Conservation (phyloP, 2,113 vertebrate species). For the Phodopus roborovskii region DNA sequence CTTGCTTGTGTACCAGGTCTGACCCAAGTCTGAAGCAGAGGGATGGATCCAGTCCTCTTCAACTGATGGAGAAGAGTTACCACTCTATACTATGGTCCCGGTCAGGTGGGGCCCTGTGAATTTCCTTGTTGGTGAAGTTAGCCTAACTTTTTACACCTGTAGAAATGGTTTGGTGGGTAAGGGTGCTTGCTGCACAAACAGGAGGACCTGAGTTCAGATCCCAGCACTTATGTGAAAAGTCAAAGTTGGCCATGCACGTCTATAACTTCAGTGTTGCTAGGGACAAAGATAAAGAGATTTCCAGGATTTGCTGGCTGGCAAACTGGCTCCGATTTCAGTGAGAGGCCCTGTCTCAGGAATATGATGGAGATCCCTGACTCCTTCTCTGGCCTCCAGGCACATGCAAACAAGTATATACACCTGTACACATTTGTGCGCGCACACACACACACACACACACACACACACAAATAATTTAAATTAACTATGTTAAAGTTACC, state of each 20-base stretch:
- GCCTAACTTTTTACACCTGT: background rate
- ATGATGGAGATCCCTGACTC: too few species aligned
- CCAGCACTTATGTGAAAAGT: background rate
- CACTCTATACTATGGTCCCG: background rate
- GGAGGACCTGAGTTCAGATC: background rate
- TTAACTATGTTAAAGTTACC: slow-evolving; percentile 12
- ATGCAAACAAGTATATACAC: background rate
- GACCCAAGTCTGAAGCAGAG: background rate
- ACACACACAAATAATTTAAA: background rate
- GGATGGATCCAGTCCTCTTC: background rate
- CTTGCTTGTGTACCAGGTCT: fast-evolving
- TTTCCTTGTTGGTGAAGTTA: background rate
- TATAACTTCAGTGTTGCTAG: background rate
- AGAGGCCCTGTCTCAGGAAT: background rate
- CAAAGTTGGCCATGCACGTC: background rate
- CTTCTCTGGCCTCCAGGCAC: background rate
- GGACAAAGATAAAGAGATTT: background rate
- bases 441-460: background rate
- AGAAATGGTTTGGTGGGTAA: too few species aligned
- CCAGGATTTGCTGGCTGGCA: background rate
- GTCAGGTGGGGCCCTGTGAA: background rate
- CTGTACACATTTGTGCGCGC: background rate
- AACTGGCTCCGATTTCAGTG: background rate
- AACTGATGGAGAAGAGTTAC: background rate
- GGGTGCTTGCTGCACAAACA: background rate